Percentiles rank a stretch among this genome's conserved stretches.
Conservation (phyloP, 1,140 invertebrate species). For the Zaprionus tsacasi region DNA sequence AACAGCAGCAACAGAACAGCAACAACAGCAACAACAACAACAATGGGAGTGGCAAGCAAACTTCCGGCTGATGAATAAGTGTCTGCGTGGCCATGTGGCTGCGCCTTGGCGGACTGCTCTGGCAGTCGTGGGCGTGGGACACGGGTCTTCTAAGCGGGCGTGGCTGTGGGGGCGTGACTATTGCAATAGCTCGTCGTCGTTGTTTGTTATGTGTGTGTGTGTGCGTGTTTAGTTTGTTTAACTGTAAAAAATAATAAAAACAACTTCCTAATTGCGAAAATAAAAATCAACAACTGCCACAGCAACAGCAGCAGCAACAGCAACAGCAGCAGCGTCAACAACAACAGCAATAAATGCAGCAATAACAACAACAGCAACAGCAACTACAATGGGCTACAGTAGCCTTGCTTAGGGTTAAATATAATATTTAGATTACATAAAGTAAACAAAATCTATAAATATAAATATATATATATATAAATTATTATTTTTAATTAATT, state of each 20-base stretch:
- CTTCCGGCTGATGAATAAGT: conserved; percentile 80
- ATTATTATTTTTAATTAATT: too few relatives aligned
- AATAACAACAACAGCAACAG: conserved; percentile 1
- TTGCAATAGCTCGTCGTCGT: conserved; percentile 32
- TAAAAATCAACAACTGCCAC: conserved; percentile 71
- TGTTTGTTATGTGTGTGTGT: conserved; percentile 49
- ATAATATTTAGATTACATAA: too few relatives aligned
- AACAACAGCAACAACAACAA: conserved; percentile 48
- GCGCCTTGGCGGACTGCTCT: conserved; percentile 19
- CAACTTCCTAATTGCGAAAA: conserved; percentile 79
- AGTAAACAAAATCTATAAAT: too few relatives aligned
- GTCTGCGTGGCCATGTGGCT: conserved; percentile 51
- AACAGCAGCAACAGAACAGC: conserved; percentile 9
- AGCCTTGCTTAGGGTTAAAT: not conserved
- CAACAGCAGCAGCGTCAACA: conserved; percentile 20
- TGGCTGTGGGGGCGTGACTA: conserved; percentile 43
- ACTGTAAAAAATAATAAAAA: conserved; percentile 69
- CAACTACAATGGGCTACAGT: conserved; percentile 11
- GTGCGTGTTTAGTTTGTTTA: conserved; percentile 65
- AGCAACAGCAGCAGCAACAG: conserved; percentile 32
- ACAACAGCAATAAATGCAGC: conserved; percentile 3
- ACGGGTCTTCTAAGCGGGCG: conserved; percentile 9
- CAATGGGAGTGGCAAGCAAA: conserved; percentile 64
- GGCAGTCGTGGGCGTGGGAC: not conserved
- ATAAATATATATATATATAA: too few relatives aligned